Evolutionary conservation across 1,140 invertebrate genomes (phyloP).

Genomic region (Metaphire vulgaris): DNA sequence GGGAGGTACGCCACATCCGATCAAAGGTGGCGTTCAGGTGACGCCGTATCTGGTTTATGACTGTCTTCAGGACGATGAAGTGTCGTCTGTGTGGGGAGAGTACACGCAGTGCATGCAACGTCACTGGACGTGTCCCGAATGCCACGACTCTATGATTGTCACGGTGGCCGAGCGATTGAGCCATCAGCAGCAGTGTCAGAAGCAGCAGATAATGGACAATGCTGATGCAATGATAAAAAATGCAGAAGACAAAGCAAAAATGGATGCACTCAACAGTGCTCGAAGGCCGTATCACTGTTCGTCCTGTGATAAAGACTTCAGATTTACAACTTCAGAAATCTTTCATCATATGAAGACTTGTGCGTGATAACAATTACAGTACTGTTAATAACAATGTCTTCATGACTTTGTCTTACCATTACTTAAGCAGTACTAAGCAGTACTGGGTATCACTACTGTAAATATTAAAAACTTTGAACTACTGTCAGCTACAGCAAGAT

Average conservation of each 20-base stretch:
- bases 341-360: constrained; percentile 54
- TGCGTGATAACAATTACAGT: no score
- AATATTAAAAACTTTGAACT: no score
- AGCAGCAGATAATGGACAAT: constrained; percentile 21
- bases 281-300: constrained; percentile 65
- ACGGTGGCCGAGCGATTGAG: constrained; percentile 51
- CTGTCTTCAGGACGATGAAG: constrained; percentile 46
- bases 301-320: constrained; percentile 63
- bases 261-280: constrained; percentile 58
- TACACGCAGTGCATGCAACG: constrained; percentile 45
- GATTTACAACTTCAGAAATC: constrained; percentile 60
- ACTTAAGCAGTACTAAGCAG: no score
- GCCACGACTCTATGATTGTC: constrained; percentile 47
- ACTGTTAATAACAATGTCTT: no score
- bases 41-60: constrained; percentile 21
- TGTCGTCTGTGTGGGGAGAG: constrained; percentile 39
- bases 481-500: no score
- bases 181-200: constrained; percentile 49
- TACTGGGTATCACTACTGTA: no score
- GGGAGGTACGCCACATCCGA: constrained; percentile 53
- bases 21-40: constrained; percentile 69
- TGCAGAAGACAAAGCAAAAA: constrained; percentile 39
- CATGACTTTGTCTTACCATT: no score
- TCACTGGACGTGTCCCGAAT: constrained; percentile 53
- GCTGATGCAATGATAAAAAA: constrained; percentile 40